A percentile compares a stretch with the other conserved stretches of the same genome.
Evolutionary conservation across 1,140 invertebrate genomes (phyloP).

Genomic region (Drusus annulatus): DNA sequence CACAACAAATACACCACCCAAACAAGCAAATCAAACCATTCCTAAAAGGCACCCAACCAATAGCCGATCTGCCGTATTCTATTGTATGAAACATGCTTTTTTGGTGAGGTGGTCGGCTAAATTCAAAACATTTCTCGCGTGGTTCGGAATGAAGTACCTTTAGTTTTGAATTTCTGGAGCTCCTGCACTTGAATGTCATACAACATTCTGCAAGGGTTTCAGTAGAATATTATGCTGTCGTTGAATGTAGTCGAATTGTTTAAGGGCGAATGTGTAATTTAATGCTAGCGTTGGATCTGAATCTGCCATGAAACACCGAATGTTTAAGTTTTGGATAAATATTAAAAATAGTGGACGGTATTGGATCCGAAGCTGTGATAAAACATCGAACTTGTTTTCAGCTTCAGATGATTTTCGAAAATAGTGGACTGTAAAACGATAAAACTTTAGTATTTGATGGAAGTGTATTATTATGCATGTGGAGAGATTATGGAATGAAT

Average conservation of each 20-base stretch:
- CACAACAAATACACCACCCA: neutral
- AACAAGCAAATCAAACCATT: neutral
- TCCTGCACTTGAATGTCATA: constrained; percentile 22
- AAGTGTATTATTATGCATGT: too few species aligned
- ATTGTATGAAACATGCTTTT: neutral
- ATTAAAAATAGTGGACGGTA: too few species aligned
- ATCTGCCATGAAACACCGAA: too few species aligned
- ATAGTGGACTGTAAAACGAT: too few species aligned
- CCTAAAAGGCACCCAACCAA: neutral
- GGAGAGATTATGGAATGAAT: too few species aligned
- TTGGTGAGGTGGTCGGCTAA: neutral
- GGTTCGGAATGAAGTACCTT: neutral
- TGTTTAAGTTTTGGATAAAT: too few species aligned
- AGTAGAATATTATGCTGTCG: neutral
- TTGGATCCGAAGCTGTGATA: too few species aligned
- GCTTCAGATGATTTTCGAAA: too few species aligned
- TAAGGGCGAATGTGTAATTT: too few species aligned
- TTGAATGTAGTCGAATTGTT: constrained; percentile 12
- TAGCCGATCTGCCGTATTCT: neutral
- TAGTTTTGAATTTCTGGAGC: constrained; percentile 17
- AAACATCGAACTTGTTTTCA: too few species aligned
- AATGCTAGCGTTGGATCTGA: too few species aligned
- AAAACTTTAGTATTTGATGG: too few species aligned
- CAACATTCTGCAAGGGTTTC: neutral
- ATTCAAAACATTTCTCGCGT: neutral